Evolutionary conservation across 2,113 vertebrate genomes (phyloP).

Genomic region (Pseudopodoces humilis): DNA sequence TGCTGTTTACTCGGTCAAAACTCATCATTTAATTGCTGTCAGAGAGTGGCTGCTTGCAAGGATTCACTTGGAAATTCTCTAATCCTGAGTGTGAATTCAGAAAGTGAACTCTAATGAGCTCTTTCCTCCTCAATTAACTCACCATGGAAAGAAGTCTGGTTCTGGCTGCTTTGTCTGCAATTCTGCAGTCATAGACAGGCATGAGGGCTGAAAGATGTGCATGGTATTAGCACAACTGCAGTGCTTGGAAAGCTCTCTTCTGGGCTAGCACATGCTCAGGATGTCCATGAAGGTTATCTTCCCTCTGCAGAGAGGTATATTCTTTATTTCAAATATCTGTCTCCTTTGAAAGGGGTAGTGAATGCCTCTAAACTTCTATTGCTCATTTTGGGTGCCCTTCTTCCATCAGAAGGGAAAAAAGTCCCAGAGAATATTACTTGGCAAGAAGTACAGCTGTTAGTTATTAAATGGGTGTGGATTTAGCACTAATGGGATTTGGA

Average conservation of each 20-base stretch:
- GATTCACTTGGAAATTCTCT: background rate
- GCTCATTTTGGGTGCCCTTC: background rate
- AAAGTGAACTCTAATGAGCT: constrained; percentile 18
- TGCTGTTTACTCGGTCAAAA: background rate
- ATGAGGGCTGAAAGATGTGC: background rate
- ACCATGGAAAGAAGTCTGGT: background rate
- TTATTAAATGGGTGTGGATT: constrained; percentile 7
- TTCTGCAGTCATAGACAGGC: background rate
- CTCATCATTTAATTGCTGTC: background rate
- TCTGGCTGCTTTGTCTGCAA: background rate
- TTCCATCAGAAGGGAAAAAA: background rate
- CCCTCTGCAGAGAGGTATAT: background rate
- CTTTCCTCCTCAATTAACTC: constrained; percentile 5
- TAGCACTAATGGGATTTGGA: background rate
- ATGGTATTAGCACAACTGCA: background rate
- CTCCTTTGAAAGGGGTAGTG: background rate
- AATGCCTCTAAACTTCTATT: background rate
- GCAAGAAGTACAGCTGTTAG: background rate
- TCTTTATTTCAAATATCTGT: background rate
- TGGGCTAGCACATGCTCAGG: background rate
- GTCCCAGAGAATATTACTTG: background rate
- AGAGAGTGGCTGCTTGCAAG: background rate
- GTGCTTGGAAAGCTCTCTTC: background rate
- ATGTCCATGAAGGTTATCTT: background rate
- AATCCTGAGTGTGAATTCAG: background rate